A percentile compares a stretch with the other conserved stretches of the same genome.
Evolutionary conservation across 1,140 invertebrate species (phyloP).

Genomic region (Hesperophylax magnus): DNA sequence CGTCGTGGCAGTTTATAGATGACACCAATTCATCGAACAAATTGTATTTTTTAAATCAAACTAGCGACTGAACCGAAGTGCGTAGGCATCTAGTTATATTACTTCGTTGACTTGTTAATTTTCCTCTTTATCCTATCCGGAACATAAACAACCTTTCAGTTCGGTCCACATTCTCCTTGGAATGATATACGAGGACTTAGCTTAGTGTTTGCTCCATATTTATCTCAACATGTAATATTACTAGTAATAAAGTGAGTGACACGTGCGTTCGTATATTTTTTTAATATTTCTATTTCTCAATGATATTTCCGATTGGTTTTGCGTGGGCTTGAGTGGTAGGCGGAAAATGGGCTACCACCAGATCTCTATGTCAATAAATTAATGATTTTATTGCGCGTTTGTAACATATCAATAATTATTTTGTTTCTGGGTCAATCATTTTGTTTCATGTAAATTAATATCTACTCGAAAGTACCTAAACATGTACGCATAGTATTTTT

Average conservation of each 20-base stretch:
- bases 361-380: background rate
- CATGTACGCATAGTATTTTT: too few relatives aligned
- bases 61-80: background rate
- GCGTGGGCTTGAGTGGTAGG: background rate
- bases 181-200: background rate
- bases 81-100: slow-evolving; percentile 24
- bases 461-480: too few relatives aligned
- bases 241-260: background rate
- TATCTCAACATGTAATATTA: background rate
- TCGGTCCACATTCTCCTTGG: too few relatives aligned
- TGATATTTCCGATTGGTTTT: slow-evolving; percentile 16
- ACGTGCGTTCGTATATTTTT: background rate
- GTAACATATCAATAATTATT: background rate
- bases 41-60: background rate
- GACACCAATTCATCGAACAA: slow-evolving; percentile 24
- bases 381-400: slow-evolving; percentile 4
- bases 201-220: slow-evolving; percentile 14
- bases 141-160: background rate
- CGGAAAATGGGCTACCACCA: slow-evolving; percentile 1
- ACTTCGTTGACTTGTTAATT: slow-evolving; percentile 27
- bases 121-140: slow-evolving; percentile 6
- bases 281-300: slow-evolving; percentile 19
- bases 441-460: too few relatives aligned
- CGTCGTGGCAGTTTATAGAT: background rate
- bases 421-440: too few relatives aligned